Conservation (phyloP, 2,888 invertebrate genomes). For the Hydrotaea cyrtoneurina region DNA sequence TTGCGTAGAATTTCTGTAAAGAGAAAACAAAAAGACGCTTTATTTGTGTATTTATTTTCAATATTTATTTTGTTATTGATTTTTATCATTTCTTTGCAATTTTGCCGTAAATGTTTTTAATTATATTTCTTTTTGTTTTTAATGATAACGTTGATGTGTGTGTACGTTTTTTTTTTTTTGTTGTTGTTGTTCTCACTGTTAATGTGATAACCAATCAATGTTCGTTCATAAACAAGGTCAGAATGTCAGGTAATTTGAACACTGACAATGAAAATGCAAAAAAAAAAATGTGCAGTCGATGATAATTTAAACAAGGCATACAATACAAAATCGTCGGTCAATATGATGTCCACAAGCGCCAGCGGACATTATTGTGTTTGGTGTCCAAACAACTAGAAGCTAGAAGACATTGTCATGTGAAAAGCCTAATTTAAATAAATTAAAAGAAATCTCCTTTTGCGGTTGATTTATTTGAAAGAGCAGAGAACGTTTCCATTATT, state of each 20-base stretch:
- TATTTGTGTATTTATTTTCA: neutral
- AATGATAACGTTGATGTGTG: neutral
- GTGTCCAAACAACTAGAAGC: too few relatives aligned
- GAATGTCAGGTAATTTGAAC: neutral
- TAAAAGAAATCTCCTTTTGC: too few relatives aligned
- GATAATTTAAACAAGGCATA: neutral
- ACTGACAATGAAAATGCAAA: neutral
- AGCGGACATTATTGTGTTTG: too few relatives aligned
- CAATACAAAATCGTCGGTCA: neutral
- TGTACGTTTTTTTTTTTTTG: neutral
- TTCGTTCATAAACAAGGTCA: slow-evolving; percentile 23
- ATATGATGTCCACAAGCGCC: too few relatives aligned
- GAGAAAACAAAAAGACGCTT: neutral
- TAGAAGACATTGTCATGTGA: too few relatives aligned
- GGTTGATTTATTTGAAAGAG: too few relatives aligned
- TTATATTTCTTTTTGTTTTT: slow-evolving; percentile 11
- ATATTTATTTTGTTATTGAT: neutral
- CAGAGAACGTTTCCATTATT: too few relatives aligned
- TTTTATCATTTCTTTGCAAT: neutral
- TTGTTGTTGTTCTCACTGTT: neutral
- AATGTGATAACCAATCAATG: neutral
- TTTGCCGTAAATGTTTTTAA: neutral
- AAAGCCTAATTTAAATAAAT: too few relatives aligned
- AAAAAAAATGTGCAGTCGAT: neutral
- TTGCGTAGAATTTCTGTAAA: slow-evolving; percentile 16